Base-by-base conservation (phyloP, 2,113 vertebrate genomes). In the Labeo rohita region DNA sequence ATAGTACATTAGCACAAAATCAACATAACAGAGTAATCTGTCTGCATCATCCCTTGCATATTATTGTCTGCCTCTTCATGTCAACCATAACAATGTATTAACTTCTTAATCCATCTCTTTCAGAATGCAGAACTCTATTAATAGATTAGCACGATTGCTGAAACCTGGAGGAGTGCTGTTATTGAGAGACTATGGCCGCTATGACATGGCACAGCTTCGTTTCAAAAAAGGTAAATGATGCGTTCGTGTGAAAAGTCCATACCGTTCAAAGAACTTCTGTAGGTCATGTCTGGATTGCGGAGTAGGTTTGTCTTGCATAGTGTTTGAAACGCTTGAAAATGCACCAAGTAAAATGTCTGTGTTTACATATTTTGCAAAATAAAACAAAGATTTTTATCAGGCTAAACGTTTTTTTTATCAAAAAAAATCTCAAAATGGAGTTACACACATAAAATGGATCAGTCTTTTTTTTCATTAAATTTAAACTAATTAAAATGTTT, bases 151-250 rank as follows among this genome's bases (percentile, higher is more conserved):
- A 56, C 88, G 82, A 45, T 95, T 99, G 77, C 94, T 99, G 66
- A 99, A 96, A 84, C 97, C 98, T 0, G 96, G 97, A 18, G 98
- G 98, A 16, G 92, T 96, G 91, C 94, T 99, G 89, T 92, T 99
- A 80, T 94, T 99, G 87, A 94, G 98, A 85, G 98, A 99, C 93
- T 99, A 99, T 0, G 98, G 98, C 16, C 98, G 98, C 43, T 97
- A 98, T 0, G 98, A 99, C 92, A 96, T 99, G 92, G 98, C 98
- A 68, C 98, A 99, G 81, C 97, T 99, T 34, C 97, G 98, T 5
- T 99, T 99, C 92, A 99, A 98, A 90, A 99, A 97, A 95, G 97
- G 98, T 98, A 83, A 6, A 45, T 84, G 16, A 68, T 66, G 9
- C 34, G 34, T 13, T 16, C 11, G 28, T 49, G 15, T 16, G 23